These are phyloP conservation scores for Lepisosteus oculatus DNA, from an alignment of 2,113 vertebrate species.

Conservation along the genomic window DNA sequence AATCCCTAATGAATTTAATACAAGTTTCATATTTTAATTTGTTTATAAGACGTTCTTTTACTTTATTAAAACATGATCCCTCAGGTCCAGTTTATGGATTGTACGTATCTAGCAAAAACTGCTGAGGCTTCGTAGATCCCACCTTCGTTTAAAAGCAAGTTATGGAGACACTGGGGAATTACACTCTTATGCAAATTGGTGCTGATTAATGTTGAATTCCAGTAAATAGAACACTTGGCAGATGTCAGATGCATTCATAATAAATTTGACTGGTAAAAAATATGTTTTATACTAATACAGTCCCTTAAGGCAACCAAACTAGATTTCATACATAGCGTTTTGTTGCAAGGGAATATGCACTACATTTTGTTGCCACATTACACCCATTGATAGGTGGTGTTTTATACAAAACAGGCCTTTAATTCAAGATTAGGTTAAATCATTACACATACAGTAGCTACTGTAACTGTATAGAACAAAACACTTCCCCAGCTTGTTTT, in stretches of 20 bases:
- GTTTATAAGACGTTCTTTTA: no score
- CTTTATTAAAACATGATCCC: no score
- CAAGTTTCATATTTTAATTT: no score
- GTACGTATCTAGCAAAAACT: no score
- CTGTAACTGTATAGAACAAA: not conserved
- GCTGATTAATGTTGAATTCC: not conserved
- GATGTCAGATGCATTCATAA: conserved; percentile 7
- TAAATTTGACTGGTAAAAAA: conserved; percentile 8
- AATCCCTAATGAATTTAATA: no score
- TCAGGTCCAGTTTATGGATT: no score
- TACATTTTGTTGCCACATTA: conserved; percentile 29
- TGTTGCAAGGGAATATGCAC: conserved; percentile 3
- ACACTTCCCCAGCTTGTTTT: not conserved
- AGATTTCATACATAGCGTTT: conserved; percentile 3
- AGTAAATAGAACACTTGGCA: not conserved
- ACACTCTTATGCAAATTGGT: not conserved
- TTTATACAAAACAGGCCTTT: conserved; percentile 4
- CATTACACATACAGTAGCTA: not conserved
- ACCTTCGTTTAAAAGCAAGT: not conserved
- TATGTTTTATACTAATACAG: conserved; percentile 7
- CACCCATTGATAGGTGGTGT: conserved; percentile 30
- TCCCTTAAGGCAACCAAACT: not conserved
- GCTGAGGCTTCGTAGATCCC: not conserved
- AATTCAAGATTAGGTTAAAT: conserved; percentile 30
- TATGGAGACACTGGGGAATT: not conserved